A percentile compares a stretch with the other conserved stretches of the same genome.
These are phyloP conservation scores for Antigone vipio DNA, from an alignment of 2,113 vertebrate genomes.

Conservation along the genomic window DNA sequence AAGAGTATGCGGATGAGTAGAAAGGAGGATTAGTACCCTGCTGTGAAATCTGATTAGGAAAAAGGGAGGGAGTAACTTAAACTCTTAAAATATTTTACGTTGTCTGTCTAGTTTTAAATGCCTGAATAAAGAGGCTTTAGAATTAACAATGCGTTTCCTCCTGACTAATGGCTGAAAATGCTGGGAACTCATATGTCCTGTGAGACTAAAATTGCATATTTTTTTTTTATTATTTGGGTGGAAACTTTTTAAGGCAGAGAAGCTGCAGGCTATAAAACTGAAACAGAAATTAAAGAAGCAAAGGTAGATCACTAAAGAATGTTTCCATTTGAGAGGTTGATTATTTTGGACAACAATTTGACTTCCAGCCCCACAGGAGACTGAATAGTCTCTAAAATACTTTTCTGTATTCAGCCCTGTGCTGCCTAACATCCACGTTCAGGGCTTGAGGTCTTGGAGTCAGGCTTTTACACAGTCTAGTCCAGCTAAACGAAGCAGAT, in stretches of 20 bases:
- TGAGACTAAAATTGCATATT: background rate
- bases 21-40: constrained; percentile 38
- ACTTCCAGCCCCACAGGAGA: background rate
- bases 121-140: constrained; percentile 13
- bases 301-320: background rate
- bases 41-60: constrained; percentile 49
- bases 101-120: constrained; percentile 23
- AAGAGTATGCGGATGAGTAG: constrained; percentile 17
- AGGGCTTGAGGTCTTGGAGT: background rate
- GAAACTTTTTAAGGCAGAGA: background rate
- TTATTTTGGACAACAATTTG: background rate
- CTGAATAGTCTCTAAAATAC: background rate
- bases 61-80: constrained; percentile 15
- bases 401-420: background rate
- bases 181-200: background rate
- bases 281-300: background rate
- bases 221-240: background rate
- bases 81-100: constrained; percentile 31
- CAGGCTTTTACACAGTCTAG: background rate
- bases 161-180: background rate
- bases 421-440: background rate
- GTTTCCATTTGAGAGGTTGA: background rate
- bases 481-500: background rate
- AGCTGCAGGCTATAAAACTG: background rate
- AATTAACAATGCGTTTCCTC: background rate